These are phyloP conservation scores for Echinometra lucunter DNA, from an alignment of 53 echinoderm and acorn worm species.

Conservation along the genomic window DNA sequence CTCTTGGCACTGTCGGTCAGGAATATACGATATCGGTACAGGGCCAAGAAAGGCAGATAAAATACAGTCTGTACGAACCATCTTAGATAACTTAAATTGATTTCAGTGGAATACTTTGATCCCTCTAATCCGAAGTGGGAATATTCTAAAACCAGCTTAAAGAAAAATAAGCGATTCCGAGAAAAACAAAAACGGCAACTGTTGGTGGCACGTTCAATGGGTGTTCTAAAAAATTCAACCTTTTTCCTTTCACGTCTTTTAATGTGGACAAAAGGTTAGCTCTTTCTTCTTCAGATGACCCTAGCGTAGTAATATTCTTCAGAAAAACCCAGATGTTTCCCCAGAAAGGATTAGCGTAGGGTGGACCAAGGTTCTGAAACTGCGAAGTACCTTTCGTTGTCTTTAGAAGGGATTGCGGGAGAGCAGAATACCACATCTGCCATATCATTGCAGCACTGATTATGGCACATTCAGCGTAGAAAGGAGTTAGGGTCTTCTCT, in stretches of 20 bases:
- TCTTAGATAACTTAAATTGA: background rate
- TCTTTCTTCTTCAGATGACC: background rate
- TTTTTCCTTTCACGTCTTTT: background rate
- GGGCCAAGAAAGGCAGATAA: slow-evolving; percentile 19
- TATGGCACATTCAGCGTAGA: slow-evolving; percentile 40
- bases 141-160: background rate
- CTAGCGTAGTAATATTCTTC: background rate
- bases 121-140: background rate
- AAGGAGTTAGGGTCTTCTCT: slow-evolving; percentile 9
- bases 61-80: slow-evolving; percentile 9
- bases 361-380: background rate
- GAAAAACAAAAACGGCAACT: background rate
- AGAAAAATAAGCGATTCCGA: background rate
- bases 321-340: background rate
- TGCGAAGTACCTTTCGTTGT: background rate
- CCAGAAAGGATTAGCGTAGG: background rate
- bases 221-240: background rate
- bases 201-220: background rate
- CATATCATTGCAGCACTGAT: slow-evolving; percentile 3
- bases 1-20: slow-evolving; percentile 6
- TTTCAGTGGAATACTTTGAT: background rate
- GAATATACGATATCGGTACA: slow-evolving; percentile 5
- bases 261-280: background rate
- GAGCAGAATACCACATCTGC: slow-evolving; percentile 42
- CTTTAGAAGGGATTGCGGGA: background rate